Conservation (phyloP, 1,140 invertebrate species). For the Teleopsis dalmanni region DNA sequence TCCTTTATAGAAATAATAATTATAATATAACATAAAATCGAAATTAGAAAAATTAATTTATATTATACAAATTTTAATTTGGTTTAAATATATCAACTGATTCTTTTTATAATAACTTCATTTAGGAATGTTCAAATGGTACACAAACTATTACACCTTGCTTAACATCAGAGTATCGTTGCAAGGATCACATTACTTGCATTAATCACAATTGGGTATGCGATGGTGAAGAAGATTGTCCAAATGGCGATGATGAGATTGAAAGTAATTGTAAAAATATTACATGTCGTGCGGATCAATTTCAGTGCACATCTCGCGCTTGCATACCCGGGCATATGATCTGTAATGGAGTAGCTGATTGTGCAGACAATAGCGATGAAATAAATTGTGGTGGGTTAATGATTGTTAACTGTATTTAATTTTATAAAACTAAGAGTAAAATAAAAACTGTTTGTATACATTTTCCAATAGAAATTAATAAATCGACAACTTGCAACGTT, state of each 20-base stretch:
- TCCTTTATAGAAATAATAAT: too few relatives aligned
- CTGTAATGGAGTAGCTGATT: conserved; percentile 77
- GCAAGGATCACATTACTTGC: conserved; percentile 76
- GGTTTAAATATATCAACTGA: too few relatives aligned
- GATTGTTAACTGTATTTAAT: background rate
- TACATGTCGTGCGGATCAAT: conserved; percentile 74
- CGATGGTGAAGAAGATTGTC: conserved; percentile 78
- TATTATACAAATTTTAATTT: too few relatives aligned
- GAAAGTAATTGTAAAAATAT: conserved; percentile 60
- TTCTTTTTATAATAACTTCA: too few relatives aligned
- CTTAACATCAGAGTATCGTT: conserved; percentile 69
- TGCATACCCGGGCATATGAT: conserved; percentile 77
- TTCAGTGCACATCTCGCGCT: conserved; percentile 69
- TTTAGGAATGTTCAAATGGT: conserved; percentile 53
- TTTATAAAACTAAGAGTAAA: background rate
- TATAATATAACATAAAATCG: too few relatives aligned
- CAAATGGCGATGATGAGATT: conserved; percentile 72
- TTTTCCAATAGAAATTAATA: conserved; percentile 9
- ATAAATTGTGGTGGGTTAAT: conserved; percentile 61
- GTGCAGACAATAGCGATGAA: conserved; percentile 76
- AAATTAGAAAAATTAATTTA: too few relatives aligned
- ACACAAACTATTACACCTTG: conserved; percentile 52
- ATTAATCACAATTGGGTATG: conserved; percentile 79
- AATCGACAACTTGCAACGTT: conserved; percentile 53
- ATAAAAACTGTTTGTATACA: background rate